Base-by-base conservation (phyloP, 2,113 vertebrate species). In the Poeciliopsis retropinna region DNA sequence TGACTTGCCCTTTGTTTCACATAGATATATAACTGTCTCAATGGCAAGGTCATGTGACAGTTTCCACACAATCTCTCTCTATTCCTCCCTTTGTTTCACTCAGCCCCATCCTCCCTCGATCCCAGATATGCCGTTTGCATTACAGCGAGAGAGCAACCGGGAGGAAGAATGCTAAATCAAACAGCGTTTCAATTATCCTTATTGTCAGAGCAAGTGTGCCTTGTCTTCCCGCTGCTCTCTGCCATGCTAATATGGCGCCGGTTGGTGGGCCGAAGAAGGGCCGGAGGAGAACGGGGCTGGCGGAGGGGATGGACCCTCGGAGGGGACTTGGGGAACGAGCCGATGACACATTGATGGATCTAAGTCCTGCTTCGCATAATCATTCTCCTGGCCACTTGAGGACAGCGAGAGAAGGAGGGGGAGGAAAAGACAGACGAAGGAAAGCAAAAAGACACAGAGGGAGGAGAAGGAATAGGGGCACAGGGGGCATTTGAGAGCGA, bases 291-390 rank as follows among this genome's bases (percentile, higher is more conserved):
- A 25, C 37, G 31, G n/a, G 60, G 63, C 37, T 34, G 63, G 51
- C 25, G 12, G 19, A 22, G n/a, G 11, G 44, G 29, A 4, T 1
- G 54, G 75, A 60, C 28, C 44, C 44, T 78, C 63, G 9, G 64
- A 69, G 71, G 87, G 87, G 86, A 78, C 84, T 82, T 69, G 65
- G 77, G 87, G 88, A 92, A 83, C 80, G 82, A 79, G 84, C 86
- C 39, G 47, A 76, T 89, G 92, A 92, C 89, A 93, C 72, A 88
- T 89, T 91, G 92, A 91, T 93, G 90, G 91, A 91, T 91, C 89
- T 91, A 77, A 87, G 68, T 86, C 73, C 87, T 84, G 78, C 75
- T 84, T 90, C 77, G 78, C 84, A 90, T 93, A 91, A 92, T 93
- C 91, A 90, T 88, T 90, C 85, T 89, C 82, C 80, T 85, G 85